Evolutionary conservation across 2,113 vertebrate genomes (phyloP).

Genomic region (Lepus europaeus): DNA sequence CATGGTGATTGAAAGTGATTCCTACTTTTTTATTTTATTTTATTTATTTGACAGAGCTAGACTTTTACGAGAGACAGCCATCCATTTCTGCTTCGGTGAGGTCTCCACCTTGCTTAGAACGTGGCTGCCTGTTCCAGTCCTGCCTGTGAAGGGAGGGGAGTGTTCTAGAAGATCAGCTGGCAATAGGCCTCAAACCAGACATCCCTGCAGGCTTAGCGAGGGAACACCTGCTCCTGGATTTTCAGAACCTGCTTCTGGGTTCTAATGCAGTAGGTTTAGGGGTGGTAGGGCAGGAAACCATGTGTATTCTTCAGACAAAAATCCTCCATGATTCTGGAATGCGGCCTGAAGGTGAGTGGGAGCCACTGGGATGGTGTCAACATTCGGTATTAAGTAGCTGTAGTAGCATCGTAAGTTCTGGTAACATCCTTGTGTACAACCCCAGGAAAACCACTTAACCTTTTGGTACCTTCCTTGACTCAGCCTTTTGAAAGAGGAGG

Average conservation of each 20-base stretch:
- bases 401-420: not conserved
- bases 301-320: not conserved
- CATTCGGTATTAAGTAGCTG: not conserved
- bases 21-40: not conserved
- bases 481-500: conserved; percentile 62
- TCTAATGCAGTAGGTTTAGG: not conserved
- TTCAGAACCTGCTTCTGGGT: not conserved
- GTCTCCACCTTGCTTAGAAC: not conserved
- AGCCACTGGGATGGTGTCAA: not conserved
- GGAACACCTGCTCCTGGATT: not conserved
- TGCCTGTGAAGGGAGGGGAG: not conserved
- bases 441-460: conserved; percentile 65
- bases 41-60: too few relatives aligned
- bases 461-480: conserved; percentile 66
- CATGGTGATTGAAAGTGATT: not conserved
- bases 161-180: not conserved
- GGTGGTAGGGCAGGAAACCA: not conserved
- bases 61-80: not conserved
- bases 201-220: not conserved
- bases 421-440: not conserved
- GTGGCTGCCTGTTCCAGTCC: not conserved
- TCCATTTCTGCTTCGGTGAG: not conserved
- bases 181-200: not conserved
- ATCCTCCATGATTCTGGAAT: not conserved
- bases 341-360: not conserved